Percentiles rank a stretch among this genome's conserved stretches.
Conservation (phyloP, 1,140 invertebrate genomes). For the Procambarus clarkii region DNA sequence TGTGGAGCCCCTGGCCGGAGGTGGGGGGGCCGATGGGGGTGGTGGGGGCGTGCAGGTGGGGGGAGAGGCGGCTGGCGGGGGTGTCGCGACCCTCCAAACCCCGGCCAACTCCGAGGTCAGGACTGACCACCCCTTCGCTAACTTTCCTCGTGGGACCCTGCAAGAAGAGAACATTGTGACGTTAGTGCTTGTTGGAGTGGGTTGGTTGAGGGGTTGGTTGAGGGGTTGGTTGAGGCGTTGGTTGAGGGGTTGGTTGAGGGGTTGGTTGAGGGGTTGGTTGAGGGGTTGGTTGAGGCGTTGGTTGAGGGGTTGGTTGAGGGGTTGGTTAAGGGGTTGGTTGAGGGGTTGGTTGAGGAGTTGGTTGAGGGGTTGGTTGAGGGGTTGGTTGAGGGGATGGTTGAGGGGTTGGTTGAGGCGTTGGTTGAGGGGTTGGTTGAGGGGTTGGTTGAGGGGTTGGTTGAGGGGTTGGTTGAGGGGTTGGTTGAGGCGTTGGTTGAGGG, state of each 20-base stretch:
- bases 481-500: no score
- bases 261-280: neutral
- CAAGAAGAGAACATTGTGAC: neutral
- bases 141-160: constrained; percentile 37
- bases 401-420: no score
- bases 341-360: no score
- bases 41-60: constrained; percentile 34
- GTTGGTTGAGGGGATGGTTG: no score
- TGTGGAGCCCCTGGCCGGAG: constrained; percentile 63
- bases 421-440: no score
- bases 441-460: no score
- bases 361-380: neutral
- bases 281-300: neutral
- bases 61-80: constrained; percentile 31
- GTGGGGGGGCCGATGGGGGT: constrained; percentile 47
- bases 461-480: no score
- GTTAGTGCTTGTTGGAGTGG: neutral
- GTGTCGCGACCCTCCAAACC: constrained; percentile 40
- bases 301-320: neutral
- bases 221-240: neutral
- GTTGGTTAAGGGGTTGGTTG: no score
- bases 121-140: constrained; percentile 34
- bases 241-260: neutral
- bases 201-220: neutral
- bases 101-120: constrained; percentile 13